A percentile compares a stretch with the other conserved stretches of the same genome.
Conservation (phyloP, 2,888 invertebrate genomes). For the Griposia aprilina region DNA sequence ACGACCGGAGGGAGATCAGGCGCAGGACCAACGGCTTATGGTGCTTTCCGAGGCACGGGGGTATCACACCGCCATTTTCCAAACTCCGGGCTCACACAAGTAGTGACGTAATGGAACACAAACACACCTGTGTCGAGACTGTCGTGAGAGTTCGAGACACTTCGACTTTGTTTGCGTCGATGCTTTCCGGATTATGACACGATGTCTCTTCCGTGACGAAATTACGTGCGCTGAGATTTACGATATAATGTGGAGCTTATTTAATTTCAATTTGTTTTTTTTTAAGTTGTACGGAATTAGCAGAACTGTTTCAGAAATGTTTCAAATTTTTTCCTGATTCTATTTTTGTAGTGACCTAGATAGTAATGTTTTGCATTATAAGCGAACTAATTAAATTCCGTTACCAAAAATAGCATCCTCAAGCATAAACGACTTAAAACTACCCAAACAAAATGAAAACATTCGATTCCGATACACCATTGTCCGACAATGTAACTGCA, state of each 20-base stretch:
- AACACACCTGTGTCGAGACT: conserved; percentile 77
- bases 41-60: too few relatives aligned
- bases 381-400: too few relatives aligned
- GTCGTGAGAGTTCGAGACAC: conserved; percentile 53
- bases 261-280: not conserved
- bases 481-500: conserved; percentile 22
- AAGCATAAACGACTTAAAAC: not conserved
- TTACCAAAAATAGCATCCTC: not conserved
- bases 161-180: conserved; percentile 66
- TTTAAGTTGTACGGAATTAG: too few relatives aligned
- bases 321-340: too few relatives aligned
- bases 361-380: too few relatives aligned
- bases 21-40: too few relatives aligned
- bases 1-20: too few relatives aligned
- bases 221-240: conserved; percentile 41
- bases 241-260: not conserved
- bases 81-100: not conserved
- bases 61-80: too few relatives aligned
- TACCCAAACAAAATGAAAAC: conserved; percentile 7
- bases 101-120: conserved; percentile 78
- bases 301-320: too few relatives aligned
- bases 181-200: conserved; percentile 53
- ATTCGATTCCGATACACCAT: conserved; percentile 4
- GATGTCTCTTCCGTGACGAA: conserved; percentile 45
- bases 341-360: too few relatives aligned